phyloP scores from a whole-genome alignment of 2,113 vertebrate genomes.

The Barbus barbus region DNA sequence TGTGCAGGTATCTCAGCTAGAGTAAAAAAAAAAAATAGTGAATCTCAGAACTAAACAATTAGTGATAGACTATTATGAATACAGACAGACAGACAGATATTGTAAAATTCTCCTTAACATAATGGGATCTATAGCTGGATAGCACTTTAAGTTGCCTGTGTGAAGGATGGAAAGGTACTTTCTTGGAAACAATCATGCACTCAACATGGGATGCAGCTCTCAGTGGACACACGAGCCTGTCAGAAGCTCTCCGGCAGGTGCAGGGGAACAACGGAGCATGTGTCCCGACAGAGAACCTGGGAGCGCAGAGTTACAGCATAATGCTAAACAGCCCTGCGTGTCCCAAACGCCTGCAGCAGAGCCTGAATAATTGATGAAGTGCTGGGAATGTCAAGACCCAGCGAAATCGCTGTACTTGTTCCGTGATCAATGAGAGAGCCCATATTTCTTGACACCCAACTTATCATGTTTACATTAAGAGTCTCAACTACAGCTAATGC shows the following conservation, averaged over 20 bases:
- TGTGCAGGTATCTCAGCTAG: not conserved
- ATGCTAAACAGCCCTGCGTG: conserved; percentile 44
- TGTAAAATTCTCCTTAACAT: too few species aligned
- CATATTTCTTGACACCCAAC: conserved; percentile 30
- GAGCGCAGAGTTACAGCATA: conserved; percentile 25
- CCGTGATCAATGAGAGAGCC: conserved; percentile 49
- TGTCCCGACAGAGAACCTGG: conserved; percentile 19
- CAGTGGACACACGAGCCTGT: conserved; percentile 2
- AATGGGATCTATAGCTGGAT: too few species aligned
- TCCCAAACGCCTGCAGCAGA: conserved; percentile 42
- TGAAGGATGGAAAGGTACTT: not conserved
- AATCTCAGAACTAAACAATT: too few species aligned
- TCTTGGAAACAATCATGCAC: not conserved
- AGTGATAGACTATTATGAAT: too few species aligned
- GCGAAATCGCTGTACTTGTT: conserved; percentile 44
- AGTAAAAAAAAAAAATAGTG: too few species aligned
- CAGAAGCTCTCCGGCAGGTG: conserved; percentile 28
- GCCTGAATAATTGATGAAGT: conserved; percentile 54
- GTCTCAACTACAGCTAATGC: conserved; percentile 33
- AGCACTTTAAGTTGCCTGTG: too few species aligned
- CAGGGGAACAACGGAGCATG: conserved; percentile 40
- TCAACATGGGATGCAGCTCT: not conserved
- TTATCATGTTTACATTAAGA: conserved; percentile 53
- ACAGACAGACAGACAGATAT: too few species aligned
- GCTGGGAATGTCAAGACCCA: conserved; percentile 40